Conservation (phyloP, 2,113 vertebrate genomes). For the Myodes glareolus region DNA sequence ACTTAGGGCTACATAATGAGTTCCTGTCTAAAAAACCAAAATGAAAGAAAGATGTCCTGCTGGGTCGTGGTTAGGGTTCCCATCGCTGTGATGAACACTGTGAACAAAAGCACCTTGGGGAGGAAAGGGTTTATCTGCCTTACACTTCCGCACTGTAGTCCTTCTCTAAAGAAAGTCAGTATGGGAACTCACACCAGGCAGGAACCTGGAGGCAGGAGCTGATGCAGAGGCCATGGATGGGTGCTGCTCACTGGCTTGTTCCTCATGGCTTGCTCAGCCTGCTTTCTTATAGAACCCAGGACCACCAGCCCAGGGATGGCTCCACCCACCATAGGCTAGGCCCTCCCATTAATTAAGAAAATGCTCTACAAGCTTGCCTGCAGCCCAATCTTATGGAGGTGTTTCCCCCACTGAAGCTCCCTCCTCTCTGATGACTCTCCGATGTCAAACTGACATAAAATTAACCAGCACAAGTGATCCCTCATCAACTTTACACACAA, state of each 20-base stretch:
- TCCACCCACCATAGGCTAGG: not conserved
- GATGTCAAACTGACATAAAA: not conserved
- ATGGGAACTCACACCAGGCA: too few species aligned
- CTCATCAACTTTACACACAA: not conserved
- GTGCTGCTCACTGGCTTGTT: not conserved
- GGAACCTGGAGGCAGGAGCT: not conserved
- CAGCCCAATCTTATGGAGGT: not conserved
- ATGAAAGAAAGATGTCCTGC: not conserved
- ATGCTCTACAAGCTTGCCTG: not conserved
- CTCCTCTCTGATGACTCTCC: not conserved
- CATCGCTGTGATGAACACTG: not conserved
- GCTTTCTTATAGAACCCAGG: not conserved
- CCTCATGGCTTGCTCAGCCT: not conserved
- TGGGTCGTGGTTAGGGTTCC: not conserved
- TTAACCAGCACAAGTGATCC: not conserved
- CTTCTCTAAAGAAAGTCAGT: not conserved
- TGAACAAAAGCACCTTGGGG: not conserved
- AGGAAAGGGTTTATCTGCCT: not conserved
- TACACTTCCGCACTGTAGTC: not conserved
- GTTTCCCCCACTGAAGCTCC: not conserved
- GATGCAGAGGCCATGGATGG: not conserved
- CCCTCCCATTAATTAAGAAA: not conserved
- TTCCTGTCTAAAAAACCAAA: not conserved
- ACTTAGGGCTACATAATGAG: not conserved
- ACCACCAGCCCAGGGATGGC: not conserved